phyloP scores from a whole-genome alignment of 2,888 invertebrate genomes.

The Polydesmus complanatus region DNA sequence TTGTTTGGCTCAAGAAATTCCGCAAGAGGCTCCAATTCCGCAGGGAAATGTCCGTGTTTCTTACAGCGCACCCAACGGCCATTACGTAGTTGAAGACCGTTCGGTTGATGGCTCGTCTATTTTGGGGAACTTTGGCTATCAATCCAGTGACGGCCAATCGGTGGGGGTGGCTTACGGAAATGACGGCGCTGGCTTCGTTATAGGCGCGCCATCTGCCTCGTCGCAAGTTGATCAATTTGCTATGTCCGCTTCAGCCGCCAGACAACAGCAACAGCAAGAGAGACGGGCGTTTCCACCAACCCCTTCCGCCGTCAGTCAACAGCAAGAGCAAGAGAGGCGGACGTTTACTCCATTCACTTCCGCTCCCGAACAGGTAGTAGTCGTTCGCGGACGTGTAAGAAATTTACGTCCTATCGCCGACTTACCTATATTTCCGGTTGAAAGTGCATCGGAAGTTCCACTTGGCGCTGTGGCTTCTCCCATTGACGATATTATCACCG shows the following conservation, averaged over 20 bases:
- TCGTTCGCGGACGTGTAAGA: too few species aligned
- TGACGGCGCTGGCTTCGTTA: conserved; percentile 14
- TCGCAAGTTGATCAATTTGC: not conserved
- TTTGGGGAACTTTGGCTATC: conserved; percentile 14
- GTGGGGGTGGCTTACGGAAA: conserved; percentile 13
- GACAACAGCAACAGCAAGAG: too few species aligned
- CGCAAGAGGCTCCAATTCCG: not conserved
- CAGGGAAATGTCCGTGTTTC: conserved; percentile 2
- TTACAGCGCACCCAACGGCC: conserved; percentile 10
- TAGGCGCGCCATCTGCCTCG: conserved; percentile 6
- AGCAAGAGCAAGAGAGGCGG: too few species aligned
- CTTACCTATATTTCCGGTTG: too few species aligned
- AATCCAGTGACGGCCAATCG: conserved; percentile 8
- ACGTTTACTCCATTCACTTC: too few species aligned
- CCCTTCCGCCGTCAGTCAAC: too few species aligned
- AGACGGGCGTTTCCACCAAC: too few species aligned
- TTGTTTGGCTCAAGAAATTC: not conserved
- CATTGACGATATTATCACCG: not conserved
- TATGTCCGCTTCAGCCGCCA: not conserved
- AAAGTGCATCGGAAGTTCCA: too few species aligned
- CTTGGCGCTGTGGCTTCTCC: too few species aligned
- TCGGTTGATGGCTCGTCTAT: conserved; percentile 10
- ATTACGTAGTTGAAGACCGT: conserved; percentile 14
- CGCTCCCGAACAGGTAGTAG: too few species aligned
- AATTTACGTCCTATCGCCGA: too few species aligned